Base-by-base conservation (phyloP, 2,888 invertebrate genomes). In the Temnothorax ravouxi region DNA sequence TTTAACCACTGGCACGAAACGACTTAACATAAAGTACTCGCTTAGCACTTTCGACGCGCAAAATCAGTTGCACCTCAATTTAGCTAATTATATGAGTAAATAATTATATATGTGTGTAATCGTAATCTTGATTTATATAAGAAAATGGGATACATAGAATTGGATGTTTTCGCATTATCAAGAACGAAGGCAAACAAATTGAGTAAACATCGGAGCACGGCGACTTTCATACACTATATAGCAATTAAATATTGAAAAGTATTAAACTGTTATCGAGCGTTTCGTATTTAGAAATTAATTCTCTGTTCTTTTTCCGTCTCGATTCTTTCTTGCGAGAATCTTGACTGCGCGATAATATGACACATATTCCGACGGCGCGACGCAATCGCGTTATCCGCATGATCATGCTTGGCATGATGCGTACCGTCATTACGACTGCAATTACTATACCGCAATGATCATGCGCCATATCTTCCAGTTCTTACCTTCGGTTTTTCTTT, bases 51-150 rank as follows among this genome's bases (percentile, higher is more conserved):
- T 66, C 38, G 52, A 76, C 25, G 38, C 34, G 52, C 64, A 38
- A 54, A 77, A 67, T 54, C 67, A 67, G 25, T 67, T 77, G 54
- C 52, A 67, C 21, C 9, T 76, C 52, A 52, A 44, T 67, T 77
- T 52, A 44, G 13, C 54, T 67, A 41, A 54, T 54, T 38, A 54
- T 15, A 47, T 47, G 38, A 41, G 6, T 18, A 56, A 41, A 72
- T 72, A 72, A 56, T 56, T 54, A 72, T 38, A 75, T 1, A 18
- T 9, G 2, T 21, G 21, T 25, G 11, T 18, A 29, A 25, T 34
- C 18, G 13, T 66, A 54, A 41, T 77, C 67, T 67, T 29, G 41
- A 54, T 77, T 67, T 54, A n/a, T n/a, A n/a, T n/a, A 18, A 25
- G 21, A 67, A 54, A 67, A 29, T 41, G 3, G 3, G n/a, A 50